Evolutionary conservation across 2,888 invertebrate genomes (phyloP).

Genomic region (Drosophila antonietae): DNA sequence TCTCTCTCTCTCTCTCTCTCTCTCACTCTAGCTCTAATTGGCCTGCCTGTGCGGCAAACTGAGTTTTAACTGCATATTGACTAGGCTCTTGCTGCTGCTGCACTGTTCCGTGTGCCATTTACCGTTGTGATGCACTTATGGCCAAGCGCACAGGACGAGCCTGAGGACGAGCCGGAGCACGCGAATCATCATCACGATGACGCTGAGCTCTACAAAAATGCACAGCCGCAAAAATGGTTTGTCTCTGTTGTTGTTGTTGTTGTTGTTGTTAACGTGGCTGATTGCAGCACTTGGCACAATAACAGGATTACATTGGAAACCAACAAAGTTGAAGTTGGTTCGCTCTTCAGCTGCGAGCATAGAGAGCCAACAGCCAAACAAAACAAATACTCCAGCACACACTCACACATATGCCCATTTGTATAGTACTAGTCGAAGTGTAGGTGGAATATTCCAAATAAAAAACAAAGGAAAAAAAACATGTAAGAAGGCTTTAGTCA

Average conservation of each 20-base stretch:
- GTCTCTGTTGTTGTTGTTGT: slow-evolving; percentile 22
- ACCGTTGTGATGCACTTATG: slow-evolving; percentile 72
- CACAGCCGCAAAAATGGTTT: slow-evolving; percentile 44
- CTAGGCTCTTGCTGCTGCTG: slow-evolving; percentile 8
- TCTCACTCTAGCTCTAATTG: slow-evolving; percentile 57
- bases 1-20: not conserved
- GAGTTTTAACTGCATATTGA: slow-evolving; percentile 74
- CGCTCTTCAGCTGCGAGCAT: slow-evolving; percentile 18
- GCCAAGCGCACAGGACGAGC: slow-evolving; percentile 25
- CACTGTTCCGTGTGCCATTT: slow-evolving; percentile 42
- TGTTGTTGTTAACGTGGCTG: slow-evolving; percentile 53
- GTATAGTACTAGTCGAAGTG: not conserved
- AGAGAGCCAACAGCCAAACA: slow-evolving; percentile 34
- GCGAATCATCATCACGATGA: slow-evolving; percentile 31
- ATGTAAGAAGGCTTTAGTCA: too few species aligned
- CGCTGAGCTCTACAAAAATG: slow-evolving; percentile 43
- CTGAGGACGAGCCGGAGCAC: slow-evolving; percentile 28
- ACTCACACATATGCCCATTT: not conserved
- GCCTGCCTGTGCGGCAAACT: slow-evolving; percentile 44
- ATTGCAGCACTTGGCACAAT: slow-evolving; percentile 68
- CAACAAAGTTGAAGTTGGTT: slow-evolving; percentile 20
- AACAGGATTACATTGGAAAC: slow-evolving; percentile 67
- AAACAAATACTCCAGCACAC: slow-evolving; percentile 16
- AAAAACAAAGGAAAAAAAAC: not conserved
- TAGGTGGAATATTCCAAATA: not conserved